Base-by-base conservation (phyloP, 2,113 vertebrate species). In the Actenoides lindsayi region DNA sequence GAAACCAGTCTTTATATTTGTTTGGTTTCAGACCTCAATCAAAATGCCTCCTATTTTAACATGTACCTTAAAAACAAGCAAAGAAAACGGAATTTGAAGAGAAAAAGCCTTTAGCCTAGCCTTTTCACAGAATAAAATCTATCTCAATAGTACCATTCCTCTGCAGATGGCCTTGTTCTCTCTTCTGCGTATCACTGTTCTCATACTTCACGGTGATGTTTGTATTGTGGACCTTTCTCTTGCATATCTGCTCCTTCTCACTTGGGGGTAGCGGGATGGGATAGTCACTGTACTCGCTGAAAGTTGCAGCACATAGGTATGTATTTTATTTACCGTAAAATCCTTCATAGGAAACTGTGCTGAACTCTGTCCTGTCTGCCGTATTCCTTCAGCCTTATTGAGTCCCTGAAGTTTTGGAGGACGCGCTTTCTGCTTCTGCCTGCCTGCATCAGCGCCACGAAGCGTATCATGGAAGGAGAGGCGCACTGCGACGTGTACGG, bases 351-450 rank as follows among this genome's bases (percentile, higher is more conserved):
- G 15, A 14, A 41, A 7, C 10, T 19, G 4, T 57, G 62, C 62
- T 83, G 64, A 84, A 1, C 89, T 53, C 17, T 84, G 21, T 21
- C 12, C 15, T 42, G 53, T 76, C 41, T 59, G 10, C 23, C 25
- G 0, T 73, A 2, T 67, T 48, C 11, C 41, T 28, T 6, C 74
- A 99, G 99, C 95, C 98, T 99, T 42, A 99, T 99, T 1, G 99
- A 99, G 89, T 99, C 99, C 0, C 98, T 99, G 87, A 99, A 99
- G 95, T 99, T 99, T 97, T 99, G 99, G 99, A 98, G 99, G 89
- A 99, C 99, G 1, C 99, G 99, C 33, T 99, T 99, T 96, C 98
- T 99, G 70, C 98, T 99, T 70, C 97, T 99, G 65, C 99, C 99
- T 5, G 99, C 99, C 30, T 98, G 98, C 53, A 98, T 98, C 88